phyloP scores from a whole-genome alignment of 1,140 invertebrate species.

The Pogonomyrmex californicus region DNA sequence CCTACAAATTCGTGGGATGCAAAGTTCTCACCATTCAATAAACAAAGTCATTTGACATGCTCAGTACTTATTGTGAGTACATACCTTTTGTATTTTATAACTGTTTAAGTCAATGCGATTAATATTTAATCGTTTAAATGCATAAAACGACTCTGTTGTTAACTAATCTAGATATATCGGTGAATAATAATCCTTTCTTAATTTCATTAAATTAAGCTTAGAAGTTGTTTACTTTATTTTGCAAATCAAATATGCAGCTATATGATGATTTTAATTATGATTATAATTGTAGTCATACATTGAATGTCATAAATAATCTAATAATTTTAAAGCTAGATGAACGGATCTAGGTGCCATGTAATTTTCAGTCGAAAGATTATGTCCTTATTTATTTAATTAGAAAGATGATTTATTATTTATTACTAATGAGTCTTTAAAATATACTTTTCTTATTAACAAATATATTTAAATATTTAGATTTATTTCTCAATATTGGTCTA shows the following conservation, averaged over 20 bases:
- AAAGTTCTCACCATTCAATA: background rate
- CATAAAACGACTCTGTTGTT: constrained; percentile 17
- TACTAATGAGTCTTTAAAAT: background rate
- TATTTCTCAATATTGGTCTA: background rate
- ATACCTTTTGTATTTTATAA: constrained; percentile 49
- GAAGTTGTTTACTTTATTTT: constrained; percentile 6
- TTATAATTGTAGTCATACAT: background rate
- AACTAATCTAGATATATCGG: constrained; percentile 28
- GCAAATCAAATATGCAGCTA: background rate
- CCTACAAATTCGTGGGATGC: background rate
- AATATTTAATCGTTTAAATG: constrained; percentile 54
- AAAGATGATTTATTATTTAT: background rate
- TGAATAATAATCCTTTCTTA: background rate
- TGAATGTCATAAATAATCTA: background rate
- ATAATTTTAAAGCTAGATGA: background rate
- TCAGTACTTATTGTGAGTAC: constrained; percentile 58
- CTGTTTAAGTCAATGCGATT: constrained; percentile 39
- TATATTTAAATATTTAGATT: background rate
- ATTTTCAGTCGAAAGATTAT: background rate
- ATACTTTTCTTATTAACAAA: background rate
- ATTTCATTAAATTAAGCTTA: constrained; percentile 9
- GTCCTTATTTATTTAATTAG: background rate
- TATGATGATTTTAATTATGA: background rate
- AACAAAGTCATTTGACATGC: constrained; percentile 41
- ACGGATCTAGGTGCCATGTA: background rate